phyloP scores from a whole-genome alignment of 2,113 vertebrate species.

The Lophotis ruficrista region DNA sequence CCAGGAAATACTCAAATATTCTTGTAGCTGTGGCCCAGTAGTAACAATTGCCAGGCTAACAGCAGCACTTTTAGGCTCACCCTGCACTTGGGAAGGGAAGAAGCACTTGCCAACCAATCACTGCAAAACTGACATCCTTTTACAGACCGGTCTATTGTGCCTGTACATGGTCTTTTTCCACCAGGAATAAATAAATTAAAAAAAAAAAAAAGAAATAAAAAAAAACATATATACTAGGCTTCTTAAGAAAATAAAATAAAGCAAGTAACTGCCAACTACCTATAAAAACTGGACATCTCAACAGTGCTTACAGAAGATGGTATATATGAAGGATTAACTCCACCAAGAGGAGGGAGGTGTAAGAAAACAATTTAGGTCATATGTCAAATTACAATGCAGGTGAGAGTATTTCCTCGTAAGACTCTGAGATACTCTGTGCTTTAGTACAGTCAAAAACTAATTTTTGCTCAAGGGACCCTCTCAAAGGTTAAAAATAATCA shows the following conservation, averaged over 20 bases:
- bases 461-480: background rate
- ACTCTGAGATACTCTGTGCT: background rate
- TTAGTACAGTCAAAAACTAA: background rate
- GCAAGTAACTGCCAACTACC: background rate
- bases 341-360: background rate
- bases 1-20: background rate
- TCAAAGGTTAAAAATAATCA: constrained; percentile 42
- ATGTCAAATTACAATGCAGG: background rate
- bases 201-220: background rate
- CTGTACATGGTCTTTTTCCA: background rate
- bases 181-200: background rate
- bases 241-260: background rate
- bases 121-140: background rate
- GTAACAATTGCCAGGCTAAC: background rate
- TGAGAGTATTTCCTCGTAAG: background rate
- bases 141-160: background rate
- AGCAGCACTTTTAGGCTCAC: background rate
- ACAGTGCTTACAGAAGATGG: background rate
- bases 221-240: background rate
- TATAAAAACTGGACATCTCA: background rate
- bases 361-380: background rate
- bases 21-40: background rate
- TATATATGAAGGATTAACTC: background rate
- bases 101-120: background rate
- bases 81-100: background rate